These are phyloP conservation scores for Peromyscus leucopus DNA, from an alignment of 2,113 vertebrate species.

Conservation along the genomic window DNA sequence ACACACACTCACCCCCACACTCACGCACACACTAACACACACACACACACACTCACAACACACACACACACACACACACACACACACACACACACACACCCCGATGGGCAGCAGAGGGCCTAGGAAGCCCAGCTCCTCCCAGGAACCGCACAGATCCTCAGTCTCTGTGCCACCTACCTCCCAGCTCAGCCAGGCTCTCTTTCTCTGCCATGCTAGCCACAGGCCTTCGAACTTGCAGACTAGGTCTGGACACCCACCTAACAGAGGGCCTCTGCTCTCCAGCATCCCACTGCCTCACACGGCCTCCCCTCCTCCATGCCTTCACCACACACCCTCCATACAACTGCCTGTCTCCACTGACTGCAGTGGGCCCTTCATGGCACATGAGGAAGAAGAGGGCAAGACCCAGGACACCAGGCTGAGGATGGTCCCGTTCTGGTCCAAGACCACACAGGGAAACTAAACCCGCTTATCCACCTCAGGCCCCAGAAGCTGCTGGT, in stretches of 20 bases:
- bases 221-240: background rate
- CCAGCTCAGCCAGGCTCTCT: too few species aligned
- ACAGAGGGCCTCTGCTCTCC: background rate
- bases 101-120: background rate
- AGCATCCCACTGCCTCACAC: background rate
- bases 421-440: background rate
- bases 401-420: background rate
- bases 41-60: background rate
- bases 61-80: too few species aligned
- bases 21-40: too few species aligned
- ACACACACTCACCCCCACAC: too few species aligned
- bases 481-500: background rate
- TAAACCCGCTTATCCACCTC: fast-evolving
- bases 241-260: background rate
- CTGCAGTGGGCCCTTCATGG: background rate
- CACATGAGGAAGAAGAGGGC: background rate
- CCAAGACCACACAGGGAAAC: background rate
- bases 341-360: background rate
- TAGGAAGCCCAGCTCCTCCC: background rate
- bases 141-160: background rate
- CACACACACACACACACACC: background rate
- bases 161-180: background rate
- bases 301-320: background rate
- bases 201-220: background rate
- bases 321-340: background rate